Percentiles rank a stretch among this genome's conserved stretches.
Evolutionary conservation across 2,797 vertebrate genomes (phyloP).

Genomic region (Rhynchotus rufescens): DNA sequence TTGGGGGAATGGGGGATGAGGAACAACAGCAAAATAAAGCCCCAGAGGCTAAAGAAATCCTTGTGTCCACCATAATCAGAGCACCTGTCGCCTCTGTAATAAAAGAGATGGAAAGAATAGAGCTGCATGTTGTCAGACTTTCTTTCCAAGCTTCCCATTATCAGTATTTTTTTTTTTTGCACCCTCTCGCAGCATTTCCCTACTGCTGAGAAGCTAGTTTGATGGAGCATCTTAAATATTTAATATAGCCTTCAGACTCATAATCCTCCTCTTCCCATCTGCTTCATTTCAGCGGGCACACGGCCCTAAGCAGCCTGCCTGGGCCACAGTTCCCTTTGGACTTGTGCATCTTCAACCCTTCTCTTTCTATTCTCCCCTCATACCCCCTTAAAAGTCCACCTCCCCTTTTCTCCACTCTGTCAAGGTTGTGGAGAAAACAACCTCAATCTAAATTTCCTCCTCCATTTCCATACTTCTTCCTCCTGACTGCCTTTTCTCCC

Average conservation of each 20-base stretch:
- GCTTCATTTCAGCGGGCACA: neutral
- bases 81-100: neutral
- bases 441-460: neutral
- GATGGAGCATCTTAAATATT: conserved; percentile 31
- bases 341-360: neutral
- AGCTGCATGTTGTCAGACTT: neutral
- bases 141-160: neutral
- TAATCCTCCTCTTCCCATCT: neutral
- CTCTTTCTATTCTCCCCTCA: neutral
- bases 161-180: neutral
- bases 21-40: neutral
- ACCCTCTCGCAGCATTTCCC: neutral
- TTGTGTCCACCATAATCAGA: neutral
- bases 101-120: neutral
- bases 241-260: neutral
- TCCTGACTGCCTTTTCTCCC: neutral
- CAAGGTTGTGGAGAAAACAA: neutral
- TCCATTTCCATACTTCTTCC: neutral
- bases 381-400: neutral
- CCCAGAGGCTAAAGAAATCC: neutral
- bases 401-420: neutral
- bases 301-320: neutral
- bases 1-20: neutral
- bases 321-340: neutral
- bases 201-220: neutral